Evolutionary conservation across 2,113 vertebrate species (phyloP).

Genomic region (Vidua macroura): DNA sequence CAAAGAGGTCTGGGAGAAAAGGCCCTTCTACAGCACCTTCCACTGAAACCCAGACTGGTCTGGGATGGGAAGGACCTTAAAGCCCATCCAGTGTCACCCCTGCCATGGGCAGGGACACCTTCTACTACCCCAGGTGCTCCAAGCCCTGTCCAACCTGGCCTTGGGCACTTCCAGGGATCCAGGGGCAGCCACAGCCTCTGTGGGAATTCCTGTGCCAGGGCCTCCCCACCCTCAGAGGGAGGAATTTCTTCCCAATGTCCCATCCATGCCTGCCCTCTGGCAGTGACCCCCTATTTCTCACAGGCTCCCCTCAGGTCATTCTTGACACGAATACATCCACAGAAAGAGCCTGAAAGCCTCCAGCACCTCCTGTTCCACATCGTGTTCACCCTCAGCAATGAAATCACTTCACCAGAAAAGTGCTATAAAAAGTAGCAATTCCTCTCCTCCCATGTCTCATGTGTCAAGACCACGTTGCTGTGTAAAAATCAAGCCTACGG

Average conservation of each 20-base stretch:
- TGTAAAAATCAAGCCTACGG: neutral
- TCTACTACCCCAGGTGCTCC: accelerated
- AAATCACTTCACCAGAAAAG: neutral
- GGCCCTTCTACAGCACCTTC: neutral
- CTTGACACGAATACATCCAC: accelerated
- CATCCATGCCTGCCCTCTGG: neutral
- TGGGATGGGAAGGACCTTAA: neutral
- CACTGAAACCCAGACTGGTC: neutral
- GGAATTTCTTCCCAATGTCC: accelerated
- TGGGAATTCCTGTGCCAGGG: neutral
- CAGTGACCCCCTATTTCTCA: neutral
- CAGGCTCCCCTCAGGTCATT: neutral
- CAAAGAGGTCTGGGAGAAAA: neutral
- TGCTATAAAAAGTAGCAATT: neutral
- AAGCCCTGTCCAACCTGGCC: accelerated
- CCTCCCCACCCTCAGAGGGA: accelerated
- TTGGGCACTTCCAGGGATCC: neutral
- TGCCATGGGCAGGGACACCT: neutral
- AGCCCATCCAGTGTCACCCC: accelerated
- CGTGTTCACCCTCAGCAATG: neutral
- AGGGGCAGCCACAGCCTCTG: neutral
- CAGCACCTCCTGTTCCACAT: neutral
- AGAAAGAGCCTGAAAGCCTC: neutral
- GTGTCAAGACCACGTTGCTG: neutral
- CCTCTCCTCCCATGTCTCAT: neutral